Conservation (phyloP, 2,797 vertebrate genomes). For the Anguilla megastoma region DNA sequence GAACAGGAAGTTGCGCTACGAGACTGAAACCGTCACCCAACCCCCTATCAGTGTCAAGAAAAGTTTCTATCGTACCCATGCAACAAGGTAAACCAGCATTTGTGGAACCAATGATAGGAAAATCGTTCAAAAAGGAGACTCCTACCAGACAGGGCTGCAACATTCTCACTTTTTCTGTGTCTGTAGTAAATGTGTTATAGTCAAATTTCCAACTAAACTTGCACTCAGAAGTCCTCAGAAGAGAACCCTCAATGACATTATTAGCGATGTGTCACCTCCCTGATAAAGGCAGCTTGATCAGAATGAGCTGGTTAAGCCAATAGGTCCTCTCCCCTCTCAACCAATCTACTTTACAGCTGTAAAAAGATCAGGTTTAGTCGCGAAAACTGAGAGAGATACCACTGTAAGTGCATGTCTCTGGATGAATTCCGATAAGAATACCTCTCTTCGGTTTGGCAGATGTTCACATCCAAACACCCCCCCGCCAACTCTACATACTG, state of each 20-base stretch:
- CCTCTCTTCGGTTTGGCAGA: conserved; percentile 32
- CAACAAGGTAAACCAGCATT: neutral
- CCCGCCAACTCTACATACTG: neutral
- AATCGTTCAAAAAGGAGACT: neutral
- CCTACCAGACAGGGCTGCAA: neutral
- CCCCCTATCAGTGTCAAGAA: conserved; percentile 9
- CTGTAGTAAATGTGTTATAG: neutral
- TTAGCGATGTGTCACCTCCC: neutral
- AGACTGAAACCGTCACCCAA: conserved; percentile 48
- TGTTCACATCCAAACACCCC: neutral
- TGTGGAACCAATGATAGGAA: neutral
- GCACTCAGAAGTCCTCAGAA: neutral
- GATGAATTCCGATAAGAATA: conserved; percentile 33
- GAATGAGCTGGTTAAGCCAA: neutral
- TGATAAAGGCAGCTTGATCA: neutral
- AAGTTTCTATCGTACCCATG: neutral
- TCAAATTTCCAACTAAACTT: neutral
- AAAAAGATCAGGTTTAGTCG: neutral
- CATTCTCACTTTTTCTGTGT: neutral
- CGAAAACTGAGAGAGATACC: neutral
- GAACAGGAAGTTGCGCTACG: conserved; percentile 55
- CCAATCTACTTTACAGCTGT: neutral
- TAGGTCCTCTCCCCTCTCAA: neutral
- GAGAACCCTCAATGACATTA: neutral
- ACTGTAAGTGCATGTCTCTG: conserved; percentile 29